Evolutionary conservation across 2,113 vertebrate genomes (phyloP), one percentile per base, ranked within the genome.

Genomic region (Piprites chloris): DNA sequence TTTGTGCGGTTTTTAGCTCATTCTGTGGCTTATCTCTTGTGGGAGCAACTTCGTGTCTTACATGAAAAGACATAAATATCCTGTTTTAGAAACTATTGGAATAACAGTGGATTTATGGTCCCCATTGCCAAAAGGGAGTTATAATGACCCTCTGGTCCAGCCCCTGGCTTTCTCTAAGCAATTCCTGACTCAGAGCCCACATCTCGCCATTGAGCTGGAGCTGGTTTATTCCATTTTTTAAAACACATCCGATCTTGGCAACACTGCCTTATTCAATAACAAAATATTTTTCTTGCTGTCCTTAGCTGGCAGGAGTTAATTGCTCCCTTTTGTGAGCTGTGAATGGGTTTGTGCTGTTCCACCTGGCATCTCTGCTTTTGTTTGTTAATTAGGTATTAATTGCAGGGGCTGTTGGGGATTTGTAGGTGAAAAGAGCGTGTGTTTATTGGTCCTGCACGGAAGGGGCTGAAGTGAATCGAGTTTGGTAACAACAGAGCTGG

Each of bases 321-420:
- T 96, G 92, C 94, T 97, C 97, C 93, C 90, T 95, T 96, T 96
- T 91, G 90, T 95, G 93, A 94, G 87, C 95, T 8, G 53, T 56
- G 92, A 86, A 91, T 86, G 93, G 82, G 52, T 96, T 96, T 96
- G 90, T 90, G 61, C 86, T 78, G 89, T 93, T 98, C 95, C 96
- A 98, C 97, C 97, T 96, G 96, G 96, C 91, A 86, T 84, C 85
- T 96, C 97, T 96, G 95, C 58, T 97, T 97, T 97, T 97, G 78
- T 97, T 98, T 97, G 96, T 94, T 98, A 98, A 98, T 97, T 97
- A 97, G 89, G 80, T 96, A 95, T 97, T 98, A 97, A 98, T 97
- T 97, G 91, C 73, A 87, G 94, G 67, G 85, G 75, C 62, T 97
- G 75, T 39, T 91, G 88, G 91, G 90, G 91, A 92, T 82, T 91